Base-by-base conservation (phyloP, 1,140 invertebrate genomes). In the Papilio polyxenes region DNA sequence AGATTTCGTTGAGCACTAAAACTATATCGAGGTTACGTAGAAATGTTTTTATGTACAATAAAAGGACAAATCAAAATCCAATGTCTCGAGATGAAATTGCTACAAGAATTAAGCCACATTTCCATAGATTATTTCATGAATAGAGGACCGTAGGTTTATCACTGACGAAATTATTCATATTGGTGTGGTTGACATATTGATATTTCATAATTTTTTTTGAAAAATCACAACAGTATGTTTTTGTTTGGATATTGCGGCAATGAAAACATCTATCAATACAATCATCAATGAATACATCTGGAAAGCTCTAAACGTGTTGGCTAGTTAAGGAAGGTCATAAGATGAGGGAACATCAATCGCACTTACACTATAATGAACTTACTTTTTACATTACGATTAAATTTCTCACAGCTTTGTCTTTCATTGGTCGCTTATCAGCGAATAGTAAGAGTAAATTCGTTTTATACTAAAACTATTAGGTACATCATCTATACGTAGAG, bases 331-430 rank as follows among this genome's bases (percentile, higher is more conserved):
- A 86, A 88, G 82, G 59, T 8, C 59, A 10, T 17, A 51, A 69
- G 62, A 44, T 59, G 20, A 83, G 77, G 44, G 75, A 72, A 80
- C 81, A 84, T 76, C 83, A 69, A 87, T 87, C 83, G 88, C 86
- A 86, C 89, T 92, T 92, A 92, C 81, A 90, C 89, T 90, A 85
- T 90, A 92, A 92, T 90, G 89, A 92, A 92, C 91, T 93, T 92
- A 93, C 92, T 91, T 92, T 91, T 92, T 93, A 94, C 91, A 94
- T 91, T 94, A 94, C 87, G 92, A 92, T 90, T 89, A 92, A 91
- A 94, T 94, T 94, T 95, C 94, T 95, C 94, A 95, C 94, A 95
- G 92, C 93, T 94, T 95, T 95, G 94, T 95, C 94, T 95, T 95
- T 95, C 94, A 94, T 95, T 92, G 91, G 90, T 94, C 93, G 92